A percentile compares a stretch with the other conserved stretches of the same genome.
phyloP scores from a whole-genome alignment of 2,888 invertebrate species.

The Xestia rhomboidea region DNA sequence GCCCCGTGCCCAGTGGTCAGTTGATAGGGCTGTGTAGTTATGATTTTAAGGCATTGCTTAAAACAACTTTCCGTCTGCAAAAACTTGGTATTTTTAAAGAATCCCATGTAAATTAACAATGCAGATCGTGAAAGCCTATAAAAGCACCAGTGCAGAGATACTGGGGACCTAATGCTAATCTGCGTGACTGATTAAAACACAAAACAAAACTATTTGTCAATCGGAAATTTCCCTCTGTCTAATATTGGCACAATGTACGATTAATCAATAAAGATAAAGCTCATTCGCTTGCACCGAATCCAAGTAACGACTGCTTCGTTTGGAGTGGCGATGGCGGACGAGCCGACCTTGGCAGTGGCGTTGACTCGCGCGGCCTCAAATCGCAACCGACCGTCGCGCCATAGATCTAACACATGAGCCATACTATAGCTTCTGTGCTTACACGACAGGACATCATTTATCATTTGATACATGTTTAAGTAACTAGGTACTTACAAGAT shows the following conservation, averaged over 20 bases:
- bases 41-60: not conserved
- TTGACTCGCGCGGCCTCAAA: conserved; percentile 86
- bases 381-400: conserved; percentile 79
- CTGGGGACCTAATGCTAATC: not conserved
- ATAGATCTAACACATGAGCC: conserved; percentile 74
- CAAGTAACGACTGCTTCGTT: conserved; percentile 75
- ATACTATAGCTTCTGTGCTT: conserved; percentile 61
- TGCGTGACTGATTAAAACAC: conserved; percentile 11
- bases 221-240: conserved; percentile 15
- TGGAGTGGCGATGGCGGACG: conserved; percentile 76
- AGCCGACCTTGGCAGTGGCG: conserved; percentile 87
- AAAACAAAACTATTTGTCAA: conserved; percentile 9
- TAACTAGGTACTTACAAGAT: not conserved
- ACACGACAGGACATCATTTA: conserved; percentile 14
- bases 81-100: not conserved
- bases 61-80: not conserved
- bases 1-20: not conserved
- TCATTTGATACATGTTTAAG: conserved; percentile 7
- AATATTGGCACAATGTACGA: conserved; percentile 25
- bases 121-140: not conserved
- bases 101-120: too few relatives aligned
- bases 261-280: conserved; percentile 55
- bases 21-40: not conserved
- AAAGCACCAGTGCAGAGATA: not conserved
- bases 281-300: conserved; percentile 72